These are phyloP conservation scores for Rhabdornis inornatus DNA, from an alignment of 2,113 vertebrate genomes.

Conservation along the genomic window DNA sequence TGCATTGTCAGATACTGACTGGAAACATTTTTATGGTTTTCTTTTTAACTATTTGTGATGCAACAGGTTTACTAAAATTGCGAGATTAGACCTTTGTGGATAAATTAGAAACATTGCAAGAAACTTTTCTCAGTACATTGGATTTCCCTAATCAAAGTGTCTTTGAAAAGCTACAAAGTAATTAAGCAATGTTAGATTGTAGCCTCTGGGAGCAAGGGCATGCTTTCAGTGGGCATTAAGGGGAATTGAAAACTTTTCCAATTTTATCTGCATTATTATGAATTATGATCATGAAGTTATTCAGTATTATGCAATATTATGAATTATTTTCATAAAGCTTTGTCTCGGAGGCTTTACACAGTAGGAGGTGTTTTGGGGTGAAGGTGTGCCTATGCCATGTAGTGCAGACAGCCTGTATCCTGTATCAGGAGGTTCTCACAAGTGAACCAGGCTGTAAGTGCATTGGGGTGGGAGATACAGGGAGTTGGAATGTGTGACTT, in stretches of 20 bases:
- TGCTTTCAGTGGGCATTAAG: not conserved
- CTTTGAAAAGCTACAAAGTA: not conserved
- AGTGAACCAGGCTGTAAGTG: not conserved
- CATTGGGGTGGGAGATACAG: not conserved
- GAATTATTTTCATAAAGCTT: not conserved
- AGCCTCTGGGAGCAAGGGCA: not conserved
- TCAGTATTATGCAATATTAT: not conserved
- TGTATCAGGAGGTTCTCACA: not conserved
- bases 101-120: not conserved
- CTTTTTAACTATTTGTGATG: not conserved
- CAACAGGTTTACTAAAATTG: not conserved
- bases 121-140: not conserved
- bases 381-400: fast-evolving
- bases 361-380: not conserved
- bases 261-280: not conserved
- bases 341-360: not conserved
- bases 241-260: fast-evolving
- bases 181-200: not conserved
- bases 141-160: not conserved
- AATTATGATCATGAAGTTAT: not conserved
- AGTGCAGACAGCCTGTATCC: not conserved
- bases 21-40: not conserved
- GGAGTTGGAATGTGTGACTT: not conserved
- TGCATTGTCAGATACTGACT: not conserved
- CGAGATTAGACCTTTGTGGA: not conserved